Conservation (phyloP, 1,140 invertebrate species). For the Scaptomyza montana region DNA sequence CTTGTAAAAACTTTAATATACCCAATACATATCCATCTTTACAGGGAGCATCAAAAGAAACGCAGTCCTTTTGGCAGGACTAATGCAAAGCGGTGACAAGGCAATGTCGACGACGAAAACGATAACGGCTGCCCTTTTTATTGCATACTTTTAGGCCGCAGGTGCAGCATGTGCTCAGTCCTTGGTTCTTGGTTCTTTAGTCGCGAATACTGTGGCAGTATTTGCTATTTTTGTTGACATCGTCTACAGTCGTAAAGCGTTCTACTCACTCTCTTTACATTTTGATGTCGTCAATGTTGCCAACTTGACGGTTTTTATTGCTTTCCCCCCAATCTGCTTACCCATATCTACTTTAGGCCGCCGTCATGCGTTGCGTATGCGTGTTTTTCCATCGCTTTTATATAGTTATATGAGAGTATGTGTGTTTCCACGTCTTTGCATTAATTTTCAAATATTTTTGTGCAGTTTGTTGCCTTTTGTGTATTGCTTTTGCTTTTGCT, state of each 20-base stretch:
- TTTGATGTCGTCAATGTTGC: slow-evolving; percentile 48
- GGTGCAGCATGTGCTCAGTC: slow-evolving; percentile 28
- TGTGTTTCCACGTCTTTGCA: slow-evolving; percentile 42
- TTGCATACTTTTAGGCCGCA: slow-evolving; percentile 62
- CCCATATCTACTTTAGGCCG: slow-evolving; percentile 13
- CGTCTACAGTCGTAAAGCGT: slow-evolving; percentile 32
- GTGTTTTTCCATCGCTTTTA: slow-evolving; percentile 36
- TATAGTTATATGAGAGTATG: not conserved
- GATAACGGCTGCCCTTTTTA: slow-evolving; percentile 51
- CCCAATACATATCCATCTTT: not conserved
- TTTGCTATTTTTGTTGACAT: slow-evolving; percentile 62
- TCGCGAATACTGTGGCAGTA: slow-evolving; percentile 18
- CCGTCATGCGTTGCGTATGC: slow-evolving; percentile 51
- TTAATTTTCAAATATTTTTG: slow-evolving; percentile 65
- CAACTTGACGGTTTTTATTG: slow-evolving; percentile 64
- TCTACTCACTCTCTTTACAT: slow-evolving; percentile 8
- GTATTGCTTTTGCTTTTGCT: slow-evolving; percentile 49
- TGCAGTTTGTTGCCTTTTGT: slow-evolving; percentile 34
- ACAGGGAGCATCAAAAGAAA: slow-evolving; percentile 32
- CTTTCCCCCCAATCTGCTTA: slow-evolving; percentile 24
- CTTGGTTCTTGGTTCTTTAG: not conserved
- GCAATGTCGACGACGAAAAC: slow-evolving; percentile 28
- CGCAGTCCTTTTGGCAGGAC: slow-evolving; percentile 26
- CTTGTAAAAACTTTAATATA: not conserved
- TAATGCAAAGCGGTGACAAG: slow-evolving; percentile 54